Evolutionary conservation across 2,113 vertebrate species (phyloP), one percentile per base, ranked within the genome.

Genomic region (Phoxinus phoxinus): DNA sequence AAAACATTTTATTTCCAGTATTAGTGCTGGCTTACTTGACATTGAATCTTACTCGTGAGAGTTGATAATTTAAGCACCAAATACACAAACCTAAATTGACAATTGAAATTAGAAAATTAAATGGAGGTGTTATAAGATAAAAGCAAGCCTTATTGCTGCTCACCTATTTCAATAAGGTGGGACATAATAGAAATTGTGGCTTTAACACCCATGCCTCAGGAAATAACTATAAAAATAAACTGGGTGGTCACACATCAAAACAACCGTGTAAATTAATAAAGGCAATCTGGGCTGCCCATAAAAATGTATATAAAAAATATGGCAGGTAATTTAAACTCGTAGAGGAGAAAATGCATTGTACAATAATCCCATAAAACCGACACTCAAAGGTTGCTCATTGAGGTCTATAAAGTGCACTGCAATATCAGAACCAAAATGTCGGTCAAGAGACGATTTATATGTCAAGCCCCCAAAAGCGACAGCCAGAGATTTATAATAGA

Each of bases 401-500:
- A 86, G 71, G 59, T 75, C 85, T 86, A 23, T 53, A 76, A 61
- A 72, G 67, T 81, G 75, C 82, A 71, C 23, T 19, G 69, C 56
- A 81, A 81, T 84, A 80, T 84, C 46, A 58, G 51, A 84, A 35
- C 21, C 81, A 71, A 81, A 88, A 84, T 84, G 77, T 81, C 61
- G 78, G 81, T 87, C 87, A 90, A 83, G 79, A 59, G 81, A 76
- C 67, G 73, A 86, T 85, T 86, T 90, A 86, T 86, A 59, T 85
- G 48, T 79, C 61, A 56, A 85, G 87, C 85, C 75, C 76, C 84
- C 88, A 88, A 89, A 86, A 84, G 74, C 78, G 78, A 53, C 83
- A 75, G 83, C 48, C 78, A 8, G 58, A 89, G 86, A 88, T 89
- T 88, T 89, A 88, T 87, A 84, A 86, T 80, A 80, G 85, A 85